Conservation (phyloP, 92 coral and sea anemone species). For the Epizoanthus stellaris region DNA sequence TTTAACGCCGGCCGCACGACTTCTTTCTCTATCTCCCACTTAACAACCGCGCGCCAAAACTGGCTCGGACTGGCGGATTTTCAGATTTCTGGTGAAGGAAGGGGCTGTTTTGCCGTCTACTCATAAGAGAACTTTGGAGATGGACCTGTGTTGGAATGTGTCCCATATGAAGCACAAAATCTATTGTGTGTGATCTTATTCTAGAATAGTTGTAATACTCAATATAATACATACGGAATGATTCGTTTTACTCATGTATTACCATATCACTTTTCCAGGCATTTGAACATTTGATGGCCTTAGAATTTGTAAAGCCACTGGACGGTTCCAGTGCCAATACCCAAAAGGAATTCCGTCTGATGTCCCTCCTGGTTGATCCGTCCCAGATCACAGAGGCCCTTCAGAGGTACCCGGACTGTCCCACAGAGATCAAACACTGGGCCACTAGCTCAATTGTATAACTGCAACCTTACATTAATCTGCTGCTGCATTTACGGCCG, state of each 20-base stretch:
- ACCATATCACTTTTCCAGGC: conserved; percentile 63
- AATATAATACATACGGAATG: no score
- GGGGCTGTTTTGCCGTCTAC: no score
- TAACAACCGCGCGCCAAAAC: no score
- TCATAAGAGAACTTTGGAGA: no score
- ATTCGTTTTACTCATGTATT: not conserved
- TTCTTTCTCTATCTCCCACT: no score
- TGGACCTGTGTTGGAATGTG: no score
- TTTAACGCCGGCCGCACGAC: no score
- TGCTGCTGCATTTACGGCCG: conserved; percentile 16
- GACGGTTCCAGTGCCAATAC: conserved; percentile 82
- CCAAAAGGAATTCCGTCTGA: conserved; percentile 89
- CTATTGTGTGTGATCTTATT: no score
- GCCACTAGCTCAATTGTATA: conserved; percentile 69
- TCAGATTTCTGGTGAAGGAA: no score
- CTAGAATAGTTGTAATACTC: no score
- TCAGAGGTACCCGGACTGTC: conserved; percentile 91
- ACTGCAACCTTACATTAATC: not conserved
- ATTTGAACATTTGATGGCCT: conserved; percentile 91
- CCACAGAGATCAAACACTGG: conserved; percentile 97
- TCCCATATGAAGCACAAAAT: no score
- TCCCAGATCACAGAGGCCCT: conserved; percentile 84
- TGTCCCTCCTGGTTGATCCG: conserved; percentile 81
- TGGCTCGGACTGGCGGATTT: no score
- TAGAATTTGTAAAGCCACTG: conserved; percentile 88